Conservation (phyloP, 1,140 invertebrate genomes). For the Drosophila yakuba region DNA sequence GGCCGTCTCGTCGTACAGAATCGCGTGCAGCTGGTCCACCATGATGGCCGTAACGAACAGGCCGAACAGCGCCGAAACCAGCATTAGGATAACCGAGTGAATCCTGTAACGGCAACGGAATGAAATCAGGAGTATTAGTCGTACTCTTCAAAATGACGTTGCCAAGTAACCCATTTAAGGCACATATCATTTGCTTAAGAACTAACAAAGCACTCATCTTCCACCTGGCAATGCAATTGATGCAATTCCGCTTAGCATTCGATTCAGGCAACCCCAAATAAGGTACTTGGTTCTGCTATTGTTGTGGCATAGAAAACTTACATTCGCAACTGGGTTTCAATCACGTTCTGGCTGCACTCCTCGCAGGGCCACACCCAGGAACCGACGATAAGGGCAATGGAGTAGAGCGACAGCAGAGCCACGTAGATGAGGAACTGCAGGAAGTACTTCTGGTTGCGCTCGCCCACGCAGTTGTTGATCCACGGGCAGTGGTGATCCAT, state of each 20-base stretch:
- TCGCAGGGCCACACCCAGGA: slow-evolving; percentile 92
- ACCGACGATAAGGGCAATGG: slow-evolving; percentile 89
- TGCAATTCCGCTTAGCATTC: slow-evolving; percentile 3
- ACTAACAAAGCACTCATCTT: neutral
- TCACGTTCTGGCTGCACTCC: slow-evolving; percentile 88
- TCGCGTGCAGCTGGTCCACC: slow-evolving; percentile 94
- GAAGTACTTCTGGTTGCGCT: slow-evolving; percentile 97
- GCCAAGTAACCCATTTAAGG: no score
- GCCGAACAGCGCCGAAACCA: slow-evolving; percentile 94
- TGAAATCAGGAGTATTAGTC: neutral
- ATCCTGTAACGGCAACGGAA: slow-evolving; percentile 86
- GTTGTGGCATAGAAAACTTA: slow-evolving; percentile 85
- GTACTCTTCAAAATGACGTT: neutral
- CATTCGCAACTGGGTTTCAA: slow-evolving; percentile 91
- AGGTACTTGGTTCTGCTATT: neutral
- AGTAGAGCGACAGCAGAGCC: slow-evolving; percentile 88
- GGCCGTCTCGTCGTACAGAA: slow-evolving; percentile 89
- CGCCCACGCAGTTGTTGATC: slow-evolving; percentile 98
- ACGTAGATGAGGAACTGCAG: slow-evolving; percentile 96
- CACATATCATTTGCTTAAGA: neutral
- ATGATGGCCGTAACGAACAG: slow-evolving; percentile 95
- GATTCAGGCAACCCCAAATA: neutral
- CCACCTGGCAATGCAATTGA: neutral
- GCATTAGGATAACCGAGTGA: slow-evolving; percentile 92
- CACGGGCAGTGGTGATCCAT: slow-evolving; percentile 96